Evolutionary conservation across 2,797 vertebrate species (phyloP).

Genomic region (Falco naumanni): DNA sequence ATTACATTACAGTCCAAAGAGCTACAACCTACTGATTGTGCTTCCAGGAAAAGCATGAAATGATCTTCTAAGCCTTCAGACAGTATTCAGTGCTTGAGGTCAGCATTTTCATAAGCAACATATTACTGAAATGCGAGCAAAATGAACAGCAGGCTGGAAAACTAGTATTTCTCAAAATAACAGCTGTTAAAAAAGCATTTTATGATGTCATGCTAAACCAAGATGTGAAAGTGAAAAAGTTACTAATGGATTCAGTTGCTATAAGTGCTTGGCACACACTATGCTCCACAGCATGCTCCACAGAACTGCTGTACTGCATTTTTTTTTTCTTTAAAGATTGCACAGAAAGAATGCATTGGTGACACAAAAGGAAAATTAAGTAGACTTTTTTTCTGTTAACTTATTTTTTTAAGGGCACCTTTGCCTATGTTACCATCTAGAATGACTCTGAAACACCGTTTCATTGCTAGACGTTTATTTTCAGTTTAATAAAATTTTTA

Average conservation of each 20-base stretch:
- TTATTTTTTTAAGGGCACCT: background rate
- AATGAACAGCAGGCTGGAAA: conserved; percentile 21
- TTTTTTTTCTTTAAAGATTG: background rate
- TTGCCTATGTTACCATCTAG: background rate
- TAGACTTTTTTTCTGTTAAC: background rate
- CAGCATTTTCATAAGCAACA: background rate
- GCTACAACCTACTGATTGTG: background rate
- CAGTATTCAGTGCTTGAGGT: background rate
- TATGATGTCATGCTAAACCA: background rate
- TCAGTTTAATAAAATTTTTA: background rate
- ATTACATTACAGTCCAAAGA: background rate
- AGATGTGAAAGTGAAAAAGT: background rate
- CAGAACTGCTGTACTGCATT: background rate
- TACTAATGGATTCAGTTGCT: background rate
- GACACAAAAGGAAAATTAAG: background rate
- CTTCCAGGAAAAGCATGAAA: conserved; percentile 30
- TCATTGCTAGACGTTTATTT: background rate
- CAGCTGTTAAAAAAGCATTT: conserved; percentile 20
- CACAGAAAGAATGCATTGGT: background rate
- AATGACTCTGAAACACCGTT: background rate
- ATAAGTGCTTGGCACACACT: background rate
- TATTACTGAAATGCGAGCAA: background rate
- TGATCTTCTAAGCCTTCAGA: background rate
- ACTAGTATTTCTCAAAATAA: conserved; percentile 32
- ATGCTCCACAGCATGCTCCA: background rate